Base-by-base conservation (phyloP, 1,140 invertebrate species). In the Drosophila biarmipes region DNA sequence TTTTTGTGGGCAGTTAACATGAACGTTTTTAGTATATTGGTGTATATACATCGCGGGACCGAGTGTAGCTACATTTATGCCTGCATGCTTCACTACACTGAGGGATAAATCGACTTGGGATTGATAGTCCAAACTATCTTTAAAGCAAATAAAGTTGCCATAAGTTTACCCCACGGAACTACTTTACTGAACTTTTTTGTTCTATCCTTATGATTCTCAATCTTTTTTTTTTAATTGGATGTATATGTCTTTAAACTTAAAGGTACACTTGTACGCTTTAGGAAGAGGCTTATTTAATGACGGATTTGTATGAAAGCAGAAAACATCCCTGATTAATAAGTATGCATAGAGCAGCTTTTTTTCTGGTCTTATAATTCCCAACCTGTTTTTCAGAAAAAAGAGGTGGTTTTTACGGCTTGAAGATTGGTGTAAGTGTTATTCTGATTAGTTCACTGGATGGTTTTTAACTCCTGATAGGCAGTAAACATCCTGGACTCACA, bases 1-100 rank as follows among this genome's bases (percentile, higher is more conserved):
- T 84, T 87, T 87, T 87, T 87, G 84, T 77, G 84, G 84, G 71
- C 84, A 80, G 84, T 89, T 87, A 86, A 86, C 81, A 85, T 81
- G 68, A 67, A 74, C 68, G 73, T 66, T 71, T 57, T 49, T 66
- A 71, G 54, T 73, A 73, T 63, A 79, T 43, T 57, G 21, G 31
- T 34, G 31, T 61, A 58, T 55, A 63, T 78, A 58, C 34, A 40
- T 42, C 7, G 37, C 40, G 48, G 8, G 6, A 45, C 21, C 12
- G 31, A 53, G 38, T 27, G 29, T 58, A 40, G 43, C 62, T 69
- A 55, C 29, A 31, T 31, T 10, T 34, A 69, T 55, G 37, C 76
- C 31, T 43, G 21, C 38, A 31, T 40, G 54, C 10, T 31, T 49
- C 21, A 19, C 4, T 56, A 56, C 45, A 62, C 45, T 37, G 24